phyloP scores from a whole-genome alignment of 53 echinoderm and acorn worm species.

The Holothuria scabra region DNA sequence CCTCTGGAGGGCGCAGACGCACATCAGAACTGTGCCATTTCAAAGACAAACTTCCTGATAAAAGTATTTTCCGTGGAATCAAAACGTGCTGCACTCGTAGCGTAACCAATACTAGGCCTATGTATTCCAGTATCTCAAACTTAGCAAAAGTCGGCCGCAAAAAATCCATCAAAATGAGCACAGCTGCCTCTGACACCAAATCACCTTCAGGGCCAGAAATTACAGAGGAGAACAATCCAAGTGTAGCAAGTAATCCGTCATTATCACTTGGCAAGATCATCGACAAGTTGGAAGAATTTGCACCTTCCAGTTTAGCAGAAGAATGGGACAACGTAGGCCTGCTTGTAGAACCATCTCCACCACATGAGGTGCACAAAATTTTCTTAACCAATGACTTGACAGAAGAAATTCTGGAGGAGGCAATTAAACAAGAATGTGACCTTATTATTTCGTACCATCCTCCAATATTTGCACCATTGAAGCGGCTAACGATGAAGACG shows the following conservation, averaged over 20 bases:
- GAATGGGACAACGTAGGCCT: conserved; percentile 97
- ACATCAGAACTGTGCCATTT: not conserved
- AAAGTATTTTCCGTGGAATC: not conserved
- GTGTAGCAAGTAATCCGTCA: not conserved
- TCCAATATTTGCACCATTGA: conserved; percentile 87
- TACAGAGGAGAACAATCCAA: not conserved
- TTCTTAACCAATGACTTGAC: conserved; percentile 92
- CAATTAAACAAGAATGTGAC: conserved; percentile 57
- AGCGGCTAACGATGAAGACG: conserved; percentile 78
- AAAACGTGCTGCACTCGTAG: too few relatives aligned
- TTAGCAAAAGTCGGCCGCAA: not conserved
- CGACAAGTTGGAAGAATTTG: conserved; percentile 69
- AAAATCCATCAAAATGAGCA: not conserved
- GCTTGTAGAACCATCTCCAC: conserved; percentile 85
- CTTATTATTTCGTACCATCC: conserved; percentile 95
- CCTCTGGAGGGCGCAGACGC: not conserved
- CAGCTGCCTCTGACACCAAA: not conserved
- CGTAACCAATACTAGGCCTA: too few relatives aligned
- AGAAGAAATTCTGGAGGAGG: conserved; percentile 82
- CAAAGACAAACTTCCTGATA: not conserved
- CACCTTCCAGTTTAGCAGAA: conserved; percentile 77
- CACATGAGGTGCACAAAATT: conserved; percentile 68
- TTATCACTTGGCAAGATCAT: conserved; percentile 73
- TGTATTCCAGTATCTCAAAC: too few relatives aligned
- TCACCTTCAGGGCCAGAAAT: not conserved